Evolutionary conservation across 2,797 vertebrate species (phyloP).

Genomic region (Pipistrellus kuhlii): DNA sequence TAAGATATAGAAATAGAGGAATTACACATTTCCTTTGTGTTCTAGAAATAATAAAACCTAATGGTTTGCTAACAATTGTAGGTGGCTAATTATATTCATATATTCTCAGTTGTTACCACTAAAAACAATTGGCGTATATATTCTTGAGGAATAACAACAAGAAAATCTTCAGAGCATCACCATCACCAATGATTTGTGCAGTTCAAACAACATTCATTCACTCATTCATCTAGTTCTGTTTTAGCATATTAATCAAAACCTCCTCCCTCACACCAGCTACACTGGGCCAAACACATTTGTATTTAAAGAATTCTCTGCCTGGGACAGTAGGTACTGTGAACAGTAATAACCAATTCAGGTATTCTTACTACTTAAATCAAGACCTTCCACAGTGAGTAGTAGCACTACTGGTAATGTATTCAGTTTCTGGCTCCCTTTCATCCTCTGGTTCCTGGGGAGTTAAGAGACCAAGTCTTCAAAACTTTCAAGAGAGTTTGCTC

Average conservation of each 20-base stretch:
- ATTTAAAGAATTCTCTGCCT: neutral
- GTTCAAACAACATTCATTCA: neutral
- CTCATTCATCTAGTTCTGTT: neutral
- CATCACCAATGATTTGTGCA: neutral
- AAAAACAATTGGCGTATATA: neutral
- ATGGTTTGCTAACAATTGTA: conserved; percentile 20
- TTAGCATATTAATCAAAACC: neutral
- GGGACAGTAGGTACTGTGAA: neutral
- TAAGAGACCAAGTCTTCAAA: conserved; percentile 51
- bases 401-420: neutral
- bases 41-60: neutral
- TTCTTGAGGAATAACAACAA: neutral
- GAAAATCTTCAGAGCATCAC: neutral
- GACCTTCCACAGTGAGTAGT: neutral
- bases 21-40: neutral
- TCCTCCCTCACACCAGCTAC: neutral
- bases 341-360: neutral
- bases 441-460: neutral
- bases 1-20: neutral
- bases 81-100: neutral
- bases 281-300: neutral
- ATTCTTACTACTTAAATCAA: neutral
- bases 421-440: neutral
- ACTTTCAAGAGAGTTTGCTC: conserved; percentile 39
- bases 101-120: neutral